Base-by-base conservation (phyloP, 2,888 invertebrate species). In the Phragmatobia fuliginosa region DNA sequence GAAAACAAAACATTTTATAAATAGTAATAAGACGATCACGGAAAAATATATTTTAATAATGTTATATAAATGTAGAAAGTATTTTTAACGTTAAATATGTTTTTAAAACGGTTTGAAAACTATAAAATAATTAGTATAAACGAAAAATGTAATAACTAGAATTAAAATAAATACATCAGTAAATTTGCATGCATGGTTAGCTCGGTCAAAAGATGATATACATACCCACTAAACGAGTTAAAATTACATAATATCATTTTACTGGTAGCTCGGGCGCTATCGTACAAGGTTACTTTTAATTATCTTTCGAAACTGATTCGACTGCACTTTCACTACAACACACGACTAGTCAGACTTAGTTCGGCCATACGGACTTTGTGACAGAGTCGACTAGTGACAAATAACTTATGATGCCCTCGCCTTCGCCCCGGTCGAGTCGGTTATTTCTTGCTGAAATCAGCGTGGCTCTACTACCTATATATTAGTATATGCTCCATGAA, bases 281-380 rank as follows among this genome's bases (percentile, higher is more conserved):
- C n/a, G 11, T 49, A 49, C 49, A n/a, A 49, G 49, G n/a, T 49
- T 49, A 49, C n/a, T n/a, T n/a, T 49, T 49, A 49, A 49, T 52
- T 64, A n/a, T 65, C 21, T 52, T n/a, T 66, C 31, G 18, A n/a
- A 49, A 41, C 21, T 36, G 21, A 8, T 38, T 16, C 16, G 36
- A 59, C 28, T 49, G 38, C 41, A 31, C 49, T 49, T 49, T 49
- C 49, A 49, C 49, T 49, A 25, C n/a, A n/a, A 10, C 11, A n/a
- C n/a, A n/a, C n/a, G n/a, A 49, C 49, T 49, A 49, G 14, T 21
- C 3, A n/a, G 2, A 18, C 18, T n/a, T n/a, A n/a, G n/a, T n/a
- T n/a, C n/a, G n/a, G n/a, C n/a, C n/a, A n/a, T 38, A 38, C 11
- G 11, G 38, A 14, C 11, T 14, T 38, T 2, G 14, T 38, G 10